Evolutionary conservation across 2,888 invertebrate genomes (phyloP).

Genomic region (Trisateles emortualis): DNA sequence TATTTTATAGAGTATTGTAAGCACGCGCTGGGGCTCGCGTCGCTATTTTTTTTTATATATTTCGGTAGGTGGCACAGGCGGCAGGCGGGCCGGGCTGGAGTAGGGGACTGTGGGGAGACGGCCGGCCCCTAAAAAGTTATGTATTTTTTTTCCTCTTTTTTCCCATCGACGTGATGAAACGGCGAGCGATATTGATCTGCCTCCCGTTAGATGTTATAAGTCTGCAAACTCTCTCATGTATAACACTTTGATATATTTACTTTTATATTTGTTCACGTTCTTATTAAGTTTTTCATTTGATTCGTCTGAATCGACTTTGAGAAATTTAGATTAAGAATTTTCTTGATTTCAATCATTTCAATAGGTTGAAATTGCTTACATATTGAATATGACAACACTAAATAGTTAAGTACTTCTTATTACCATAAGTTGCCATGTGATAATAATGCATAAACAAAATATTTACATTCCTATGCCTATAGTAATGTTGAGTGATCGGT

Average conservation of each 20-base stretch:
- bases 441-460: too few species aligned
- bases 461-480: too few species aligned
- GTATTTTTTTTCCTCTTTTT: conserved; percentile 86
- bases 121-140: conserved; percentile 86
- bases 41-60: conserved; percentile 70
- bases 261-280: conserved; percentile 19
- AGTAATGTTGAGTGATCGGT: too few species aligned
- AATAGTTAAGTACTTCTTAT: too few species aligned
- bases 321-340: too few species aligned
- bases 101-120: conserved; percentile 62
- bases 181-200: conserved; percentile 81
- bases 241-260: conserved; percentile 33
- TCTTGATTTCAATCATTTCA: too few species aligned
- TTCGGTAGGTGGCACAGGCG: conserved; percentile 61
- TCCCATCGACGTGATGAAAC: conserved; percentile 84
- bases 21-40: conserved; percentile 75
- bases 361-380: too few species aligned
- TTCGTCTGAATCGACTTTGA: neutral
- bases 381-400: too few species aligned
- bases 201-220: conserved; percentile 49
- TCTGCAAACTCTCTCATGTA: conserved; percentile 24
- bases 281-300: conserved; percentile 21
- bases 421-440: too few species aligned
- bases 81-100: conserved; percentile 38
- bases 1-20: conserved; percentile 77